Conservation (phyloP, 2,888 invertebrate species). For the Arenicola marina region DNA sequence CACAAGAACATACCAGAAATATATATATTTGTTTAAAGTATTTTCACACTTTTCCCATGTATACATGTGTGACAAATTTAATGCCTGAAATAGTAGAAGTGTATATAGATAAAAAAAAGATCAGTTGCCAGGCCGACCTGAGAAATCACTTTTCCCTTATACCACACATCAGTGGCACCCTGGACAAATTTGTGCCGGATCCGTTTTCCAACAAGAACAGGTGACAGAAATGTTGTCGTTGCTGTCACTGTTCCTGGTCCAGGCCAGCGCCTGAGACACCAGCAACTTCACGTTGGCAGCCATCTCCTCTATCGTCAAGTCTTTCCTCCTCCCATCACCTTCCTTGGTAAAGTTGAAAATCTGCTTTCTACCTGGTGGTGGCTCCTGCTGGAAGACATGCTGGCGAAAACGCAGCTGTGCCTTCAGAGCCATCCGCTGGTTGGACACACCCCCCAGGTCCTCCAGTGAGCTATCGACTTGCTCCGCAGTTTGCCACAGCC, state of each 20-base stretch:
- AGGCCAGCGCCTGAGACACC: no score
- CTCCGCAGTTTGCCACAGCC: neutral
- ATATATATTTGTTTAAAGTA: no score
- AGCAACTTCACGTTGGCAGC: neutral
- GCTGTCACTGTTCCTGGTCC: neutral
- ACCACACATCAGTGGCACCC: slow-evolving; percentile 1
- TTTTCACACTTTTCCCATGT: no score
- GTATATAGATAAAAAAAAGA: no score
- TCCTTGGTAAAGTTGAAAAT: neutral
- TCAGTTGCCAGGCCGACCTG: neutral
- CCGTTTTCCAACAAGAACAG: neutral
- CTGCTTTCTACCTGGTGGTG: neutral
- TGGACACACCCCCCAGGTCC: neutral
- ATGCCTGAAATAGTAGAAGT: no score
- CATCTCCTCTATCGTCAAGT: neutral
- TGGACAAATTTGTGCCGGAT: neutral
- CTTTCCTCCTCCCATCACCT: neutral
- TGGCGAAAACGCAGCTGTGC: neutral
- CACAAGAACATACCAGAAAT: no score
- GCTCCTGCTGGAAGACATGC: neutral
- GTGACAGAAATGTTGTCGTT: neutral
- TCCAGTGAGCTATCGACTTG: neutral
- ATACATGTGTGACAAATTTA: no score
- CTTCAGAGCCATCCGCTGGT: neutral
- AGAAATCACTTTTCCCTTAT: slow-evolving; percentile 4